Conservation (phyloP, 2,113 vertebrate genomes). For the Fregata magnificens region DNA sequence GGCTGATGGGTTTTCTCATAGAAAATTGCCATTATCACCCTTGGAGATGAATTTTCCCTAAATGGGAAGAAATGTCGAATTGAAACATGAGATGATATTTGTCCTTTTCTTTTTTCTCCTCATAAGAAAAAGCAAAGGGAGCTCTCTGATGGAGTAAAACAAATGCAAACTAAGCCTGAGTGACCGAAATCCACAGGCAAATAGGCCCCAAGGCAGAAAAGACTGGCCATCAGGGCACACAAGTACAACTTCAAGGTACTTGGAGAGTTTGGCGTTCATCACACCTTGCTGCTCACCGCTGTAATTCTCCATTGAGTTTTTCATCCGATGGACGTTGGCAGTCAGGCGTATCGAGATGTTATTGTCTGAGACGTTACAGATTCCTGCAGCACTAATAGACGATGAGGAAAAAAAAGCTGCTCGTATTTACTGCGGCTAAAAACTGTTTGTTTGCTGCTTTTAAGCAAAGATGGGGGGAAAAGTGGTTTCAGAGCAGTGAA, state of each 20-base stretch:
- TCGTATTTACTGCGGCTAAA: background rate
- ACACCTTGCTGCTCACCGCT: accelerated
- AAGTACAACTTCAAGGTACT: accelerated
- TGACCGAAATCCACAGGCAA: accelerated
- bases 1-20: background rate
- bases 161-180: background rate
- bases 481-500: background rate
- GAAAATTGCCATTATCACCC: background rate
- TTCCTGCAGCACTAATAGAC: background rate
- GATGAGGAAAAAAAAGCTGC: too few relatives aligned
- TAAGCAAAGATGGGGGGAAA: background rate
- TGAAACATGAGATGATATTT: background rate
- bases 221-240: background rate
- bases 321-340: accelerated
- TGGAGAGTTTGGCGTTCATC: too few relatives aligned
- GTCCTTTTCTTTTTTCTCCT: background rate
- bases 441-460: background rate
- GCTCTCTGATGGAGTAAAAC: background rate
- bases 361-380: background rate
- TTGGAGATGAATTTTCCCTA: background rate
- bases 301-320: background rate
- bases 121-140: background rate
- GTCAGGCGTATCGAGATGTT: accelerated
- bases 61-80: background rate
- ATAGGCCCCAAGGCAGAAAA: background rate